phyloP scores from a whole-genome alignment of 2,113 vertebrate genomes.

The Hippoglossus stenolepis region DNA sequence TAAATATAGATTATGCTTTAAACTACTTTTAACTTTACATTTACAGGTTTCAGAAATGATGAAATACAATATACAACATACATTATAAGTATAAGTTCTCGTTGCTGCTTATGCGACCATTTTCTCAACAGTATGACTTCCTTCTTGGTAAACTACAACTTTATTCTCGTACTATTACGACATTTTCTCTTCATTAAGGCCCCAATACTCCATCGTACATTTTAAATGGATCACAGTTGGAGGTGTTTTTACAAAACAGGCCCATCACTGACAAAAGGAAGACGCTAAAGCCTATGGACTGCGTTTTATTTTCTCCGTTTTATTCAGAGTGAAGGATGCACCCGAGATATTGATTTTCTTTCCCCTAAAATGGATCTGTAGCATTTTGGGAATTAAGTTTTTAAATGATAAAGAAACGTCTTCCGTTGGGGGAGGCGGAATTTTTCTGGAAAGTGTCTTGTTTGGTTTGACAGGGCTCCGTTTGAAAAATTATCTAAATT shows the following conservation, averaged over 20 bases:
- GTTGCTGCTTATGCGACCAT: no score
- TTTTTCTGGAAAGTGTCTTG: constrained; percentile 17
- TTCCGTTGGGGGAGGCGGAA: not conserved
- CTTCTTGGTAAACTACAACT: no score
- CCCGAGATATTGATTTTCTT: constrained; percentile 58
- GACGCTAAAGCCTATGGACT: not conserved
- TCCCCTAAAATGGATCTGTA: constrained; percentile 52
- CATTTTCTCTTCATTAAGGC: not conserved
- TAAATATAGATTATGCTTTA: not conserved
- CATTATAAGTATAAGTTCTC: no score
- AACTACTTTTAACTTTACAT: not conserved
- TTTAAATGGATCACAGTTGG: not conserved
- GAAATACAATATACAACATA: no score
- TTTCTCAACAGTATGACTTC: no score
- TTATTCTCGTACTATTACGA: no score
- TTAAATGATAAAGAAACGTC: constrained; percentile 28
- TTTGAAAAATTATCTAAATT: constrained; percentile 55
- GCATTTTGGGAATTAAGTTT: constrained; percentile 51
- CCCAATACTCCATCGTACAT: no score
- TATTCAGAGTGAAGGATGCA: constrained; percentile 42
- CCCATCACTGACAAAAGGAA: constrained; percentile 11
- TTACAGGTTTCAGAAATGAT: no score
- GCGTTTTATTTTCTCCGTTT: constrained; percentile 9
- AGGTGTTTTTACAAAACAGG: not conserved
- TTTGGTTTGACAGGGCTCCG: constrained; percentile 41